Percentiles rank a stretch among this genome's conserved stretches.
phyloP scores from a whole-genome alignment of 2,113 vertebrate genomes.

The Atrichornis clamosus region DNA sequence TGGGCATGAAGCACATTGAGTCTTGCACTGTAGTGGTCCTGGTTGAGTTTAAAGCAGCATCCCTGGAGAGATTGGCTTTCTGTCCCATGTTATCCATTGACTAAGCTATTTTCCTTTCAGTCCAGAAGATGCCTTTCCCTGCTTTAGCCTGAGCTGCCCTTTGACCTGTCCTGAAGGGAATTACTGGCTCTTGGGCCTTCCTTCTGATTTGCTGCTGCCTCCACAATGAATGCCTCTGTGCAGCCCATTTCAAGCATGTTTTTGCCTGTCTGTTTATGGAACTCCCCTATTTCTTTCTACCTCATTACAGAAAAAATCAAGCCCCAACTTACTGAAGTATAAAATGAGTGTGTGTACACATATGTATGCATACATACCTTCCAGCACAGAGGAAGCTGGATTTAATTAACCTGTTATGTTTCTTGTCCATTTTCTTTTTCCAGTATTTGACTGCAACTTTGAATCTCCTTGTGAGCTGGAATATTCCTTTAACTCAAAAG shows the following conservation, averaged over 20 bases:
- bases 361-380: background rate
- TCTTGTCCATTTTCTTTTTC: conserved; percentile 1
- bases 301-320: background rate
- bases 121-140: background rate
- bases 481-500: conserved; percentile 65
- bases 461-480: conserved; percentile 79
- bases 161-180: background rate
- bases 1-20: background rate
- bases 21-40: background rate
- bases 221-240: background rate
- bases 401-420: background rate
- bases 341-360: background rate
- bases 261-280: background rate
- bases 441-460: conserved; percentile 81
- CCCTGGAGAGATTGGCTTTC: background rate
- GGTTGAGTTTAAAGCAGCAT: background rate
- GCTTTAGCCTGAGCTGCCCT: background rate
- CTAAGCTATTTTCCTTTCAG: background rate
- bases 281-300: background rate
- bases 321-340: background rate
- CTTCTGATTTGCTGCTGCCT: background rate
- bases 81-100: background rate
- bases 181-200: background rate
- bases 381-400: background rate
- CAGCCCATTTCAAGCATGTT: rapidly evolving